Percentiles rank a stretch among this genome's conserved stretches.
Conservation (phyloP, 2,113 vertebrate genomes). For the Bolborhynchus lineola region DNA sequence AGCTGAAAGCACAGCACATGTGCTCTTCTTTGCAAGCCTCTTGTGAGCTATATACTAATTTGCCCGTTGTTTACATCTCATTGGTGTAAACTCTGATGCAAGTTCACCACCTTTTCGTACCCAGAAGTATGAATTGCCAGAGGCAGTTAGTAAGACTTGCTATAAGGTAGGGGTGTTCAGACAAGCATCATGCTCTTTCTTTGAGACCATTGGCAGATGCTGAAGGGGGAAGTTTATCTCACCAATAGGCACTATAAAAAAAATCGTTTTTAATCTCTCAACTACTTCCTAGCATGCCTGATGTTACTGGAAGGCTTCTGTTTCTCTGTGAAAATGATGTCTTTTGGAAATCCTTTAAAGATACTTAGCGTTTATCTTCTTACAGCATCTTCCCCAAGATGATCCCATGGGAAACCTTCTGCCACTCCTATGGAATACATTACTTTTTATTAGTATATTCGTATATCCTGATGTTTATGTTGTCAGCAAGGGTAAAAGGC, state of each 20-base stretch:
- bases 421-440: background rate
- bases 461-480: background rate
- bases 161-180: background rate
- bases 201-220: background rate
- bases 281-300: background rate
- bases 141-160: background rate
- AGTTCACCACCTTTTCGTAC: background rate
- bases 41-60: background rate
- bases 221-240: background rate
- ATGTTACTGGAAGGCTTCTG: background rate
- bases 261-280: background rate
- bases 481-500: background rate
- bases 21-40: background rate
- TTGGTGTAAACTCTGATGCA: rapidly evolving
- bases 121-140: background rate
- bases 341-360: background rate
- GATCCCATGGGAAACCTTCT: background rate
- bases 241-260: background rate
- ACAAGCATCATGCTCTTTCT: background rate
- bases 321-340: background rate
- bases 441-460: background rate
- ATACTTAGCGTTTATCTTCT: background rate
- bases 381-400: background rate
- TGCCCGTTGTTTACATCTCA: background rate
- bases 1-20: rapidly evolving